Percentiles rank a stretch among this genome's conserved stretches.
Conservation (phyloP, 2,888 invertebrate genomes). For the Xylocampa areola region DNA sequence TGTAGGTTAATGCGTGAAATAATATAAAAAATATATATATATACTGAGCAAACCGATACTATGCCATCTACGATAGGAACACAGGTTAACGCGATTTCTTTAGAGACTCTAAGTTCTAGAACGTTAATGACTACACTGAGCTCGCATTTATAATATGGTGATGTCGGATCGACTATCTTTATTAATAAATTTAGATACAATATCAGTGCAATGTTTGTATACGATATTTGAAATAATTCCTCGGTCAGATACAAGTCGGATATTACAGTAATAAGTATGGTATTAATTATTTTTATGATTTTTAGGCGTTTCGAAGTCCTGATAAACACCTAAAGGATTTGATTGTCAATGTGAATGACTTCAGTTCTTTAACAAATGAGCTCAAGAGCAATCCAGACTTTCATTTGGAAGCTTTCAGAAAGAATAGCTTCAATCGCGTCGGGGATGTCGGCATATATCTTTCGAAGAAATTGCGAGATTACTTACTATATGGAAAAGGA, state of each 20-base stretch:
- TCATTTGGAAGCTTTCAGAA: conserved; percentile 54
- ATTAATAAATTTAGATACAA: no score
- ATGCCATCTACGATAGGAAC: no score
- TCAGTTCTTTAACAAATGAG: conserved; percentile 16
- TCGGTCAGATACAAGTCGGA: neutral
- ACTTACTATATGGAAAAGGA: conserved; percentile 55
- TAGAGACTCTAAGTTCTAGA: no score
- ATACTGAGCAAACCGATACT: no score
- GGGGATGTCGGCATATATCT: conserved; percentile 65
- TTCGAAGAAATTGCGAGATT: conserved; percentile 66
- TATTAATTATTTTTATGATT: neutral
- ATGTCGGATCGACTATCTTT: no score
- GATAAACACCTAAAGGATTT: conserved; percentile 17
- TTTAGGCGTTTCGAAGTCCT: conserved; percentile 30
- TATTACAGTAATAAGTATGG: neutral
- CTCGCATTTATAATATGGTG: no score
- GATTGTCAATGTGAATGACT: conserved; percentile 15
- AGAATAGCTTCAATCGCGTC: conserved; percentile 53
- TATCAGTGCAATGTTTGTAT: no score
- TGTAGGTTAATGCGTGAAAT: no score
- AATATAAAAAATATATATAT: no score
- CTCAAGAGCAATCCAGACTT: conserved; percentile 43
- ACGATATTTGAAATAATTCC: neutral
- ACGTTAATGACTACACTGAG: no score
- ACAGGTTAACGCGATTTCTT: no score